Conservation (phyloP, 2,888 invertebrate genomes). For the Autographa pulchrina region DNA sequence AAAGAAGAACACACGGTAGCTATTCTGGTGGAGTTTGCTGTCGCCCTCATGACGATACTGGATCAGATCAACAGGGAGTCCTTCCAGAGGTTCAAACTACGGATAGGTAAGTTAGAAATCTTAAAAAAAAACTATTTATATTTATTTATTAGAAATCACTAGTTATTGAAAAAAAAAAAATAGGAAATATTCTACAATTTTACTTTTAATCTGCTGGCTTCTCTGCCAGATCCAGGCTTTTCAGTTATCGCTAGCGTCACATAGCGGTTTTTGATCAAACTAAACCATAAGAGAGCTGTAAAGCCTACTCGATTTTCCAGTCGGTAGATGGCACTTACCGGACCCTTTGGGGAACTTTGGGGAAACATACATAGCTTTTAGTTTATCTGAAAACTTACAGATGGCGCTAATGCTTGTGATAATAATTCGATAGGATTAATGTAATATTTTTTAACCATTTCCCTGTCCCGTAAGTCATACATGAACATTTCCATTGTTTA, state of each 20-base stretch:
- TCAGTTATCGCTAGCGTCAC: neutral
- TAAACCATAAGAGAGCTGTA: neutral
- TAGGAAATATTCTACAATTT: no score
- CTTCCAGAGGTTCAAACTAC: constrained; percentile 98
- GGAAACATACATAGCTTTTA: neutral
- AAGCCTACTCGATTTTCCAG: no score
- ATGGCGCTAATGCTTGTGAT: neutral
- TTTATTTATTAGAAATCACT: no score
- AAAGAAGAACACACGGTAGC: constrained; percentile 96
- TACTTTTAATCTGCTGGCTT: neutral
- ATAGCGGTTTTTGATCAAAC: neutral
- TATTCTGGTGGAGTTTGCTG: constrained; percentile 97
- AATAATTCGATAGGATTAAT: neutral
- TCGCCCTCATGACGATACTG: constrained; percentile 96
- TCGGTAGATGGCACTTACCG: neutral
- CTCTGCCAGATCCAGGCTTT: no score
- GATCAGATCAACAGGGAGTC: constrained; percentile 99
- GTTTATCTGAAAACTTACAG: neutral
- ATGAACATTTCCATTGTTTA: no score
- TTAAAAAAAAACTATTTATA: no score
- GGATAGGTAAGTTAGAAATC: constrained; percentile 92
- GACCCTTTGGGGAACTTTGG: neutral
- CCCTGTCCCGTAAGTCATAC: no score
- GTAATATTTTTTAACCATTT: no score
- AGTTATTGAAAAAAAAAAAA: no score